A percentile compares a stretch with the other conserved stretches of the same genome.
Conservation (phyloP, 2,888 invertebrate genomes). For the Nymphalis urticae region DNA sequence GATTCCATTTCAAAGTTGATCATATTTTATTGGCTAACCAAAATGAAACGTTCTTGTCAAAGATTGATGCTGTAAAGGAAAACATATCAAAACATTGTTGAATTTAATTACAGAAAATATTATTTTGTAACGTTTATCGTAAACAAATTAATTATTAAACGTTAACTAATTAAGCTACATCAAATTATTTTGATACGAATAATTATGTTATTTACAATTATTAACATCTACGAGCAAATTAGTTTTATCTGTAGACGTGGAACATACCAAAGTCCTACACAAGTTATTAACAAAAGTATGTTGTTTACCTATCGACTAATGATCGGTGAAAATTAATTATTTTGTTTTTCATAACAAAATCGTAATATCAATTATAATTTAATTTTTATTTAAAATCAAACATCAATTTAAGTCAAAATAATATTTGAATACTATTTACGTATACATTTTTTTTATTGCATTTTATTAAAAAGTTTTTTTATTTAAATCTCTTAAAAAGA, state of each 20-base stretch:
- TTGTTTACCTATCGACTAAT: neutral
- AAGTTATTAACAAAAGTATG: neutral
- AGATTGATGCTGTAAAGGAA: neutral
- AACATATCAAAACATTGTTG: neutral
- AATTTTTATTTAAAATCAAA: too few relatives aligned
- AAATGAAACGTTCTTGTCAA: too few relatives aligned
- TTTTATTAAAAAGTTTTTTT: too few relatives aligned
- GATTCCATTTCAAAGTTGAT: too few relatives aligned
- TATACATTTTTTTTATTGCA: too few relatives aligned
- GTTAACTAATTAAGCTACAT: slow-evolving; percentile 4
- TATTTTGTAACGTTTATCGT: neutral
- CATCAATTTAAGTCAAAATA: too few relatives aligned
- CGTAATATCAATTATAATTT: neutral
- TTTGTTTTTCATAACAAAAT: neutral
- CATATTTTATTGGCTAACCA: too few relatives aligned
- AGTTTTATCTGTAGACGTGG: neutral
- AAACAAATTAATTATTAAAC: neutral
- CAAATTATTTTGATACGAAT: neutral
- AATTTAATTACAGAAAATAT: neutral
- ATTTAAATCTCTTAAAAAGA: too few relatives aligned
- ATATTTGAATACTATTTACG: too few relatives aligned
- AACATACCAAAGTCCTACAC: neutral
- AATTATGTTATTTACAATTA: slow-evolving; percentile 5
- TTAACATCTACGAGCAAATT: neutral
- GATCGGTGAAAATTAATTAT: neutral